These are phyloP conservation scores for Cirrhinus mrigala DNA, from an alignment of 2,797 vertebrate genomes.

Conservation along the genomic window DNA sequence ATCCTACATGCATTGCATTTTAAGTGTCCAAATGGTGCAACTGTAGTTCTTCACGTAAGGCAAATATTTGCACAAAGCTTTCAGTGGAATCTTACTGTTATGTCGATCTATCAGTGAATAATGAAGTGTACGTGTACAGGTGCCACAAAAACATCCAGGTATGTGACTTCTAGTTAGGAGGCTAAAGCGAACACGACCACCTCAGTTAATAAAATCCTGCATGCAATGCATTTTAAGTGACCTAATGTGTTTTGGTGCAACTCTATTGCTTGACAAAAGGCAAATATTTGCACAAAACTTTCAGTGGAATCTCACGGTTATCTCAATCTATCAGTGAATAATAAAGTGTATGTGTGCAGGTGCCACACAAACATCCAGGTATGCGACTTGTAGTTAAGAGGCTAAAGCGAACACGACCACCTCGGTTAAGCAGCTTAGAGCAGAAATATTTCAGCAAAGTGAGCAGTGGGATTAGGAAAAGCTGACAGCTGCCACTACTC, in stretches of 20 bases:
- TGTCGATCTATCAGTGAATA: not conserved
- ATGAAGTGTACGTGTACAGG: not conserved
- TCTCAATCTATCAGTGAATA: not conserved
- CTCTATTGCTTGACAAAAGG: not conserved
- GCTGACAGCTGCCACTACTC: slow-evolving; percentile 35
- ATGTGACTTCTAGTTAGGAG: not conserved
- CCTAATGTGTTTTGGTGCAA: not conserved
- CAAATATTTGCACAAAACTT: slow-evolving; percentile 1
- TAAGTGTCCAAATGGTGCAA: not conserved
- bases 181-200: not conserved
- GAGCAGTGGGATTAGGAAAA: slow-evolving; percentile 45
- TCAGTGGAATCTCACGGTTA: not conserved
- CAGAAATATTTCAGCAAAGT: slow-evolving; percentile 42
- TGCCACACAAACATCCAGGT: slow-evolving; percentile 1
- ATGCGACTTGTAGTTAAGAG: not conserved
- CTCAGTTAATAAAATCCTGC: not conserved
- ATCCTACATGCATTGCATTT: not conserved
- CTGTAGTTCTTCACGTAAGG: not conserved
- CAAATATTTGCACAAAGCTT: not conserved
- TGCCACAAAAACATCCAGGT: not conserved
- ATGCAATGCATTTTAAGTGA: not conserved
- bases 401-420: slow-evolving; percentile 29
- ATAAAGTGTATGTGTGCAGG: not conserved
- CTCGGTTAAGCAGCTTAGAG: slow-evolving; percentile 55
- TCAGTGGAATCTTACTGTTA: not conserved